phyloP scores from a whole-genome alignment of 2,797 vertebrate species.

The Danio jaintianensis region DNA sequence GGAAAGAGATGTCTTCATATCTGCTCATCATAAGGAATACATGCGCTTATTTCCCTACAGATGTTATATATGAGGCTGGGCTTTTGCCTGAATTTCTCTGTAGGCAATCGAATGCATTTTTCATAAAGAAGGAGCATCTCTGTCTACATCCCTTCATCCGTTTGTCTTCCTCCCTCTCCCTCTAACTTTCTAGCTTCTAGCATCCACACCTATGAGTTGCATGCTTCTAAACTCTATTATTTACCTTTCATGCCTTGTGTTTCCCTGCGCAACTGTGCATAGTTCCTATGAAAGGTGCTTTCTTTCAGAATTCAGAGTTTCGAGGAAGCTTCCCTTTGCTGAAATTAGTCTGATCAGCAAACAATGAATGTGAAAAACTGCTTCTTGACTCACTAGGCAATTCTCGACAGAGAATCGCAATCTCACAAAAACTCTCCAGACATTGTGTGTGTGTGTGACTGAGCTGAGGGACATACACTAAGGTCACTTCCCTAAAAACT shows the following conservation, averaged over 20 bases:
- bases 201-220: slow-evolving; percentile 47
- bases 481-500: slow-evolving; percentile 39
- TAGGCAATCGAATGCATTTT: slow-evolving; percentile 60
- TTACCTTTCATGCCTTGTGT: not conserved
- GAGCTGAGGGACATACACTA: slow-evolving; percentile 51
- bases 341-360: slow-evolving; percentile 25
- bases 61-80: slow-evolving; percentile 42
- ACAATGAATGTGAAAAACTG: slow-evolving; percentile 21
- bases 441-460: slow-evolving; percentile 53
- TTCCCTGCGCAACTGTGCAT: not conserved
- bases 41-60: slow-evolving; percentile 49
- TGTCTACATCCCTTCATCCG: slow-evolving; percentile 38
- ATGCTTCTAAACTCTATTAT: slow-evolving; percentile 23
- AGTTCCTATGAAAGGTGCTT: slow-evolving; percentile 8
- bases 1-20: slow-evolving; percentile 36
- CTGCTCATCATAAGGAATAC: slow-evolving; percentile 49
- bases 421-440: slow-evolving; percentile 24
- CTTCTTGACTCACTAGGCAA: slow-evolving; percentile 8
- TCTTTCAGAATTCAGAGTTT: not conserved
- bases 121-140: slow-evolving; percentile 55
- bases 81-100: slow-evolving; percentile 49
- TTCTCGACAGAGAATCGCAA: not conserved
- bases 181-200: slow-evolving; percentile 39
- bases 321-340: slow-evolving; percentile 8
- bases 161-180: slow-evolving; percentile 49